Evolutionary conservation across 2,888 invertebrate species (phyloP), one percentile per base, ranked within the genome.

Genomic region (Perizoma flavofasciatum): DNA sequence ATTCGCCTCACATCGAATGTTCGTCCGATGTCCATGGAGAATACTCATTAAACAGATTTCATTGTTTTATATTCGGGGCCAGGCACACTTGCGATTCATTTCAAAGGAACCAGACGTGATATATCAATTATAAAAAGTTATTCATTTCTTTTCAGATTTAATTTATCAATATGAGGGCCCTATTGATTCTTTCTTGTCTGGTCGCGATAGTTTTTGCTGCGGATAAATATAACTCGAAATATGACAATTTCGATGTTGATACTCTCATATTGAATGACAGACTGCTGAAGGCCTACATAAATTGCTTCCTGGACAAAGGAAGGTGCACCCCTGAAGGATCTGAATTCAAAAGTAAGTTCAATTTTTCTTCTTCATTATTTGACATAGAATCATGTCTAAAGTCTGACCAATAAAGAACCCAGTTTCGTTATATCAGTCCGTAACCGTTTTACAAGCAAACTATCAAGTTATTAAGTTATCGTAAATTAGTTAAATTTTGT

Each of bases 221-320:
- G 9, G 89, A 90, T 4, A 93, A 92, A 53, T 96, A 96, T 79
- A 95, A 94, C 61, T 88, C 93, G 9, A 95, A 95, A 79, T 96
- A 95, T 74, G 96, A 96, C 78, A 95, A 95, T 80, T 92, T 96
- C 63, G 94, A 96, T 74, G 85, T 96, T 61, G 95, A 96, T 47
- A 94, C 94, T 57, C 93, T 96, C 71, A 88, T 96, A 50, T 75
- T 79, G 10, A 96, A 95, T 78, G 95, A 95, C 50, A 93, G 96
- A 66, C 86, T 96, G 37, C 88, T 96, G 6, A 94, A 94, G 68
- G 95, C 94, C 55, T 96, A 96, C 75, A 88, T 96, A 65, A 94
- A 95, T 70, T 96, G 96, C 74, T 89, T 96, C 77, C 85, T 96
- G 71, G 94, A 94, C 5, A 91, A 92, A 67, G 95, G 94, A 55